These are phyloP conservation scores for Orthonyx spaldingii DNA, from an alignment of 2,113 vertebrate species.

Conservation along the genomic window DNA sequence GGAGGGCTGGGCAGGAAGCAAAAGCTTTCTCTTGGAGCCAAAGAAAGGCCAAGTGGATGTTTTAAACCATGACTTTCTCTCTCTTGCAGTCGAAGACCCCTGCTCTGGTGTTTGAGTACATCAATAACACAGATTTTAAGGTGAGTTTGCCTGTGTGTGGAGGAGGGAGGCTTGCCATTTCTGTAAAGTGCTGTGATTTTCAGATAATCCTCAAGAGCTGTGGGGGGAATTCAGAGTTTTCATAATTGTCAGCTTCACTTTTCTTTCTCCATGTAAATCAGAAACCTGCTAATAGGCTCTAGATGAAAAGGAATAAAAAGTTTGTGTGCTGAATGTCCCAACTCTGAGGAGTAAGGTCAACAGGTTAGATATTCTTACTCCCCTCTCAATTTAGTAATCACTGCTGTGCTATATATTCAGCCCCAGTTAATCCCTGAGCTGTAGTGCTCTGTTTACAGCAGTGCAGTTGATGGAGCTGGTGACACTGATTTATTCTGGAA, in stretches of 20 bases:
- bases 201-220: neutral
- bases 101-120: constrained; percentile 98
- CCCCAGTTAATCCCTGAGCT: neutral
- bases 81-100: constrained; percentile 93
- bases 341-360: neutral
- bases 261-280: neutral
- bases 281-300: neutral
- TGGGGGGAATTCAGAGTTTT: neutral
- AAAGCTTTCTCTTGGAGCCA: neutral
- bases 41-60: neutral
- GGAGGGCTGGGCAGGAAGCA: neutral
- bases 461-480: neutral
- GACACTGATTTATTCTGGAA: neutral
- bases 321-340: neutral
- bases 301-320: neutral
- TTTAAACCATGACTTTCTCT: neutral
- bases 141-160: constrained; percentile 69
- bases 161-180: neutral
- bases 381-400: neutral
- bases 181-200: neutral
- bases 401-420: neutral
- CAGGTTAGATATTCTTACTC: neutral
- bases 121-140: constrained; percentile 99
- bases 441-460: neutral
- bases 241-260: neutral